Evolutionary conservation across 2,797 vertebrate species (phyloP).

Genomic region (Ctenochaetus hawaiiensis): DNA sequence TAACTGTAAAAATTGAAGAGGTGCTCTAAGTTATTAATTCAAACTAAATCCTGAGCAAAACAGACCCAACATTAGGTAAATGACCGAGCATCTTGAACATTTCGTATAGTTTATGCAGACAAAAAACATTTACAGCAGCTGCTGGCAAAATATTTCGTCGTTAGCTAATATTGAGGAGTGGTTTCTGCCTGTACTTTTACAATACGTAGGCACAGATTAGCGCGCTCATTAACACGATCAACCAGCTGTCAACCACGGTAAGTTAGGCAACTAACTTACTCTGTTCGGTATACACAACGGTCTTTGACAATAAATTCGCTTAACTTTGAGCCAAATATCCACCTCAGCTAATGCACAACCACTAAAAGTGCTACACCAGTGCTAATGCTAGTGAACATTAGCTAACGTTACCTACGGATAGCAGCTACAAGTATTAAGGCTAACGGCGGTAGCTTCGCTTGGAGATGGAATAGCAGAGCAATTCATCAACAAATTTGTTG

Average conservation of each 20-base stretch:
- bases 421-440: slow-evolving; percentile 56
- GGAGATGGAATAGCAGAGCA: background rate
- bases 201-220: slow-evolving; percentile 9
- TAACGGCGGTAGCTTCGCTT: slow-evolving; percentile 34
- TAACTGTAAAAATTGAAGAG: background rate
- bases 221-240: background rate
- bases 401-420: slow-evolving; percentile 58
- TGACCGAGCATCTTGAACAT: background rate
- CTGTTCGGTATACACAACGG: background rate
- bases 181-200: slow-evolving; percentile 28
- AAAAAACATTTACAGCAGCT: slow-evolving; percentile 7
- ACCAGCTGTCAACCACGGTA: background rate
- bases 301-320: slow-evolving; percentile 14
- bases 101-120: background rate
- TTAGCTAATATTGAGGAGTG: slow-evolving; percentile 50
- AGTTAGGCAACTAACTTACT: background rate
- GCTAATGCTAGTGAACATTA: slow-evolving; percentile 56
- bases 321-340: slow-evolving; percentile 18
- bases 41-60: background rate
- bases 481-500: background rate
- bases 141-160: slow-evolving; percentile 19
- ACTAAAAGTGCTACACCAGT: slow-evolving; percentile 30
- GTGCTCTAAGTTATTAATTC: background rate
- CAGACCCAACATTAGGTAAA: background rate
- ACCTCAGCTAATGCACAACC: slow-evolving; percentile 27